Evolutionary conservation across 2,113 vertebrate species (phyloP).

Genomic region (Prionailurus bengalensis): DNA sequence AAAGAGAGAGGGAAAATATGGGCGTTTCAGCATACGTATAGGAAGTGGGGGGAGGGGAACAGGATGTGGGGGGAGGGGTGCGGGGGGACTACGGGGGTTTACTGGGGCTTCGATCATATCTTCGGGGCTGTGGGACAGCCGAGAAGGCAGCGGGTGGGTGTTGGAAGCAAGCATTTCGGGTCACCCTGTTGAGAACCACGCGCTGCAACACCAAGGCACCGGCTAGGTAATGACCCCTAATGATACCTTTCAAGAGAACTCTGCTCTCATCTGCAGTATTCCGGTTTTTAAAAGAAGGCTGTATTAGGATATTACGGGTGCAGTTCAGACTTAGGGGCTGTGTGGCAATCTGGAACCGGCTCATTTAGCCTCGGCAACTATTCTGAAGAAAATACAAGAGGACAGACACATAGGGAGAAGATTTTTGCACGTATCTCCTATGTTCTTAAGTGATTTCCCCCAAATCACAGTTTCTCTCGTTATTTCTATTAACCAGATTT

Average conservation of each 20-base stretch:
- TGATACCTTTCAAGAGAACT: neutral
- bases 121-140: rapidly evolving
- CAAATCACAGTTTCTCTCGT: neutral
- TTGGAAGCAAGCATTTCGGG: neutral
- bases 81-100: neutral
- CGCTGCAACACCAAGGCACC: neutral
- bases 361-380: neutral
- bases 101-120: neutral
- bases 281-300: neutral
- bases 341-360: neutral
- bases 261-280: neutral
- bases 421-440: neutral
- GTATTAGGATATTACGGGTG: neutral
- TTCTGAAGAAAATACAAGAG: neutral
- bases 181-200: neutral
- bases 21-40: neutral
- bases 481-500: neutral
- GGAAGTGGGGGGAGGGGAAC: neutral
- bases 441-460: neutral
- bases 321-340: neutral
- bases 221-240: neutral
- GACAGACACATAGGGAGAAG: neutral
- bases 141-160: too few relatives aligned
- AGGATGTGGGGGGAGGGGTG: neutral
- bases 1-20: rapidly evolving